These are phyloP conservation scores for Clunio marinus DNA, from an alignment of 2,888 invertebrate genomes.

Conservation along the genomic window DNA sequence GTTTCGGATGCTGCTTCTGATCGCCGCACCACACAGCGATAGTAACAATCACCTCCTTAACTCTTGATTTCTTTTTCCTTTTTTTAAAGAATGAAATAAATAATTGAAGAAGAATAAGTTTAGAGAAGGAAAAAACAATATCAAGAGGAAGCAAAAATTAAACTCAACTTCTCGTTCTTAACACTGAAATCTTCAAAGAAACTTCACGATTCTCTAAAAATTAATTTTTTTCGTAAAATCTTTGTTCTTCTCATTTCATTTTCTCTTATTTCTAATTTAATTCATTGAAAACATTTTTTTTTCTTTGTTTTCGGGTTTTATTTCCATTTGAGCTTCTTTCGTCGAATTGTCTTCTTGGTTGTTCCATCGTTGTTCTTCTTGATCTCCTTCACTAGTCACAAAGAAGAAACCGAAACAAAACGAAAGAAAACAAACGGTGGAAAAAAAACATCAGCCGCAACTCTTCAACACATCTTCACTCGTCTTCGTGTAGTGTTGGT, in stretches of 20 bases:
- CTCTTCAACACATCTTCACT: neutral
- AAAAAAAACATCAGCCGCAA: conserved; percentile 2
- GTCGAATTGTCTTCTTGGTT: neutral
- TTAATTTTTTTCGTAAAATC: neutral
- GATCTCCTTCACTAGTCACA: neutral
- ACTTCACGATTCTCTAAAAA: conserved; percentile 9
- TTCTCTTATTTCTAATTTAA: neutral
- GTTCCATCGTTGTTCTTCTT: neutral
- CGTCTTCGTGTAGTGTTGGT: neutral
- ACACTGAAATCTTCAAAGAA: neutral
- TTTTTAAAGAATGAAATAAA: neutral
- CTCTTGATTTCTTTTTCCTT: neutral
- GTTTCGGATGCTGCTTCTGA: conserved; percentile 12
- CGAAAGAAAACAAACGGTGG: neutral
- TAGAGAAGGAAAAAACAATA: neutral
- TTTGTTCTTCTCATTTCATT: neutral
- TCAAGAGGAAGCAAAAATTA: neutral
- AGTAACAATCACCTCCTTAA: too few relatives aligned
- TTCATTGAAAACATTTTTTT: conserved; percentile 4
- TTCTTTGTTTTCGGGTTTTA: neutral
- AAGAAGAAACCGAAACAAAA: neutral
- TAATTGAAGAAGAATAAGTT: neutral
- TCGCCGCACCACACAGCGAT: conserved; percentile 9
- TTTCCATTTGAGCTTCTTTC: neutral
- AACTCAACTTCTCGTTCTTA: neutral